Conservation (phyloP, 92 coral and sea anemone genomes). For the Palythoa caribaeorum region DNA sequence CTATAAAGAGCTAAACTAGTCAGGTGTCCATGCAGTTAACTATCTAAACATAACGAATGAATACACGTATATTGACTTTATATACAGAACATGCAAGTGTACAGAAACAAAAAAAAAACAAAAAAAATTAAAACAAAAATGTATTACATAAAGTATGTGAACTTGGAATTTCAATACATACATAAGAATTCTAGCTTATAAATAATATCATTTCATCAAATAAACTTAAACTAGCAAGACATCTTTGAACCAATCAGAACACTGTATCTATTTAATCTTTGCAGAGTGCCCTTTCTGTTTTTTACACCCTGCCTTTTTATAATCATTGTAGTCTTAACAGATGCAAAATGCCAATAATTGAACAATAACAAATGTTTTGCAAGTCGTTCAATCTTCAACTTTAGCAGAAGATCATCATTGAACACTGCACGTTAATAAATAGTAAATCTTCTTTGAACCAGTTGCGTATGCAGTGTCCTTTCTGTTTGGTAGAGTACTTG, state of each 20-base stretch:
- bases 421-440: not conserved
- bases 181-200: no score
- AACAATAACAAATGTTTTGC: not conserved
- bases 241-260: not conserved
- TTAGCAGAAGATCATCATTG: conserved; percentile 1
- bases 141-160: no score
- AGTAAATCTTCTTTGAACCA: not conserved
- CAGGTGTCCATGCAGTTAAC: no score
- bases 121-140: no score
- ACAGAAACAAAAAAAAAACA: not conserved
- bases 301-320: not conserved
- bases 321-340: not conserved
- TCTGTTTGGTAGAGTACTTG: conserved; percentile 4
- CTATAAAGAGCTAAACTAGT: no score
- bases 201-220: no score
- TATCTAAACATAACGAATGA: no score
- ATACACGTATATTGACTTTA: no score
- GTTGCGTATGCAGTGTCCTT: not conserved
- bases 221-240: not conserved
- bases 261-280: not conserved
- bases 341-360: not conserved
- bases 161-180: no score
- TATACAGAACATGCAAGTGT: no score
- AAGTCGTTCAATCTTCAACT: not conserved
- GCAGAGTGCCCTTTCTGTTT: not conserved